phyloP scores from a whole-genome alignment of 1,140 invertebrate genomes.

The Drosophila varians region DNA sequence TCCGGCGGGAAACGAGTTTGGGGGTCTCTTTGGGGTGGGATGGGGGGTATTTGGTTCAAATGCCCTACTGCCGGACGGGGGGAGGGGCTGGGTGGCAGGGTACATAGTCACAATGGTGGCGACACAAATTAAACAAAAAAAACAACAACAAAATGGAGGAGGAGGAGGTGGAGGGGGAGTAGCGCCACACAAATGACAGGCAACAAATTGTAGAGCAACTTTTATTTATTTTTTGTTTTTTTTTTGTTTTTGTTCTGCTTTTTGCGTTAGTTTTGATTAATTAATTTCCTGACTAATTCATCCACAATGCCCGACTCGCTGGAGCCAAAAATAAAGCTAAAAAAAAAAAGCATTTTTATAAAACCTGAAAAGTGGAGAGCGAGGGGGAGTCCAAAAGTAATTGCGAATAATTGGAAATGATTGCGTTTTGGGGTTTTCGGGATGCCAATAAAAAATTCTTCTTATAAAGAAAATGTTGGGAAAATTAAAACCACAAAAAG shows the following conservation, averaged over 20 bases:
- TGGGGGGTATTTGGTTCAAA: constrained; percentile 3
- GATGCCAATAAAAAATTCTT: constrained; percentile 17
- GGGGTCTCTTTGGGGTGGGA: constrained; percentile 7
- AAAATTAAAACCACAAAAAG: neutral
- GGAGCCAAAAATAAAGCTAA: constrained; percentile 52
- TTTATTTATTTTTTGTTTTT: constrained; percentile 30
- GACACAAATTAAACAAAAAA: constrained; percentile 67
- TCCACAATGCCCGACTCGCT: constrained; percentile 77
- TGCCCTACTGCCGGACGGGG: constrained; percentile 35
- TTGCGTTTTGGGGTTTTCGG: constrained; percentile 37
- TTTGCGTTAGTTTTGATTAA: constrained; percentile 79
- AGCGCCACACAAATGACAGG: constrained; percentile 67
- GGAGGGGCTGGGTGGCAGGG: neutral
- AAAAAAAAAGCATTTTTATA: neutral
- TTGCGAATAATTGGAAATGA: constrained; percentile 55
- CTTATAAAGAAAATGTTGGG: neutral
- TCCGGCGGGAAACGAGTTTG: constrained; percentile 26
- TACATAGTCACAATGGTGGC: constrained; percentile 24
- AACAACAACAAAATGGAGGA: constrained; percentile 2
- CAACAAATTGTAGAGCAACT: constrained; percentile 73
- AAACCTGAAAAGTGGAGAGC: constrained; percentile 2
- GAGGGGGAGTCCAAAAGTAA: constrained; percentile 5
- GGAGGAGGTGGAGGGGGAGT: neutral
- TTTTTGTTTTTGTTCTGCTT: constrained; percentile 28
- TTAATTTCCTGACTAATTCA: constrained; percentile 82